Conservation (phyloP, 1,140 invertebrate species). For the Pseudachorutes palmiensis region DNA sequence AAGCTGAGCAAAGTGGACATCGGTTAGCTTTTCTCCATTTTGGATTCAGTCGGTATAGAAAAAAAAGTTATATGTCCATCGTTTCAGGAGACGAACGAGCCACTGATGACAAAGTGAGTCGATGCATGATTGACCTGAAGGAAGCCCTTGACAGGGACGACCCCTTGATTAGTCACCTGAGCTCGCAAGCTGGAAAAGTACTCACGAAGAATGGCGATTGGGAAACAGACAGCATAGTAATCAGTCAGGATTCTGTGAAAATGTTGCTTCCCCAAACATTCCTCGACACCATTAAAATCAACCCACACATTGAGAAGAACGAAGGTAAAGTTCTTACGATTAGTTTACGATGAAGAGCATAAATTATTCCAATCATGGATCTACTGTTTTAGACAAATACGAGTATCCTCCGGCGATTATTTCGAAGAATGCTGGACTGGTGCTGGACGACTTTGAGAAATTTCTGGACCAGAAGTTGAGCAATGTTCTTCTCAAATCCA, state of each 20-base stretch:
- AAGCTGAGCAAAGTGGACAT: slow-evolving; percentile 1
- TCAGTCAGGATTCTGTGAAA: no score
- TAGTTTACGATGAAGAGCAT: no score
- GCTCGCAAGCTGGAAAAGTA: background rate
- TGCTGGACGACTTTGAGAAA: background rate
- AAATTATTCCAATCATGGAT: no score
- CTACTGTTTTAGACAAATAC: background rate
- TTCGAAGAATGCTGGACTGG: background rate
- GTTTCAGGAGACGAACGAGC: background rate
- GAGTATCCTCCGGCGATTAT: background rate
- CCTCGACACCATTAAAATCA: no score
- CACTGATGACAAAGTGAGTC: slow-evolving; percentile 6
- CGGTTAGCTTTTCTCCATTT: background rate
- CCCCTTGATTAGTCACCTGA: background rate
- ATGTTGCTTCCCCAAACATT: no score
- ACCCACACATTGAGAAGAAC: no score
- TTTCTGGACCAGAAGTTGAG: background rate
- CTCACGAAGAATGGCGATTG: slow-evolving; percentile 6
- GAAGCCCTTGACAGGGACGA: background rate
- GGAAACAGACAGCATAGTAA: background rate
- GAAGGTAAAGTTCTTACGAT: no score
- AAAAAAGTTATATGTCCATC: background rate
- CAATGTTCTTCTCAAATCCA: slow-evolving; percentile 11
- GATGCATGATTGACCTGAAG: slow-evolving; percentile 2
- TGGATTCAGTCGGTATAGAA: background rate